These are phyloP conservation scores for Pycnonotus jocosus DNA, from an alignment of 2,113 vertebrate species.

Conservation along the genomic window DNA sequence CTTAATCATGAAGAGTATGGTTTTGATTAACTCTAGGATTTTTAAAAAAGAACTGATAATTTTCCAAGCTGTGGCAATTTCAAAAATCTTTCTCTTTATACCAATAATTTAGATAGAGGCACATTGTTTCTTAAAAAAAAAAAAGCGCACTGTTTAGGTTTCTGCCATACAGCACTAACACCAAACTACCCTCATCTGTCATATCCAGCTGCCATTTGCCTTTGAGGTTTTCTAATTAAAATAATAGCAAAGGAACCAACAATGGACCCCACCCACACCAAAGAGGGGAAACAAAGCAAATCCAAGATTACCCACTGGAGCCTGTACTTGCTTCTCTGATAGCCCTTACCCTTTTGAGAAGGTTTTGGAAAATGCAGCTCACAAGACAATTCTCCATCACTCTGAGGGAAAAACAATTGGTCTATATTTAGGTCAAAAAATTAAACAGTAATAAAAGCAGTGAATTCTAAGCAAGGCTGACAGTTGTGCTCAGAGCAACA, in stretches of 20 bases:
- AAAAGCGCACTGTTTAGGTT: background rate
- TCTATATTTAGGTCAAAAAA: constrained; percentile 6
- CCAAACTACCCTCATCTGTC: background rate
- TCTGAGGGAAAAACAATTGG: background rate
- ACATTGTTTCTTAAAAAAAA: background rate
- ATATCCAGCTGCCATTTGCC: background rate
- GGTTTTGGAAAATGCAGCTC: background rate
- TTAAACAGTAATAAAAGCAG: background rate
- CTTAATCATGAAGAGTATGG: background rate
- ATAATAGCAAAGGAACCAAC: background rate
- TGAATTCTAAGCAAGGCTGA: background rate
- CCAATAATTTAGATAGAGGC: background rate
- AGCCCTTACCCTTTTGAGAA: background rate
- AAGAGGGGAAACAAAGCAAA: background rate
- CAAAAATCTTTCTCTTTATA: background rate
- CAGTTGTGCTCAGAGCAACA: background rate
- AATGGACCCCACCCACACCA: background rate
- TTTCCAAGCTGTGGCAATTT: background rate
- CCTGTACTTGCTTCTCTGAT: background rate
- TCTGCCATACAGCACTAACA: background rate
- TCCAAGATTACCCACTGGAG: background rate
- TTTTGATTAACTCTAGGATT: background rate
- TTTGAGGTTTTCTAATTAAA: background rate
- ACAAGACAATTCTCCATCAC: background rate
- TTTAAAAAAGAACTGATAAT: background rate